Evolutionary conservation across 2,888 invertebrate species (phyloP).

Genomic region (Danaus chrysippus): DNA sequence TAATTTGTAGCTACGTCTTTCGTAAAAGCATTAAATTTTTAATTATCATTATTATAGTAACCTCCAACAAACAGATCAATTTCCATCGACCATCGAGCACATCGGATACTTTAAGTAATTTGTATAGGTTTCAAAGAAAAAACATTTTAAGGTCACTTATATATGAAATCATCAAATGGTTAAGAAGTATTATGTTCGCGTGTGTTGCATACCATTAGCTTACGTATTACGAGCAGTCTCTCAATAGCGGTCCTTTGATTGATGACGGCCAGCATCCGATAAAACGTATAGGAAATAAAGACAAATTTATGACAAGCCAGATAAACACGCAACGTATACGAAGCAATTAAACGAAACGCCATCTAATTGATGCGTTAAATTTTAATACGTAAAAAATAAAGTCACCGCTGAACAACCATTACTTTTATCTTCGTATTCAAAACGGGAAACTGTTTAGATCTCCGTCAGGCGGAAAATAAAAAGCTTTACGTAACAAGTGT

Average conservation of each 20-base stretch:
- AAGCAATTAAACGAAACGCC: not conserved
- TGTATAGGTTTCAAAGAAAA: no score
- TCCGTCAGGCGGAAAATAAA: not conserved
- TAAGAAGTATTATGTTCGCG: not conserved
- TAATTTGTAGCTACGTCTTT: no score
- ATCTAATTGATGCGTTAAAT: not conserved
- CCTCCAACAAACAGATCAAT: no score
- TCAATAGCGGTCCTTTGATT: not conserved
- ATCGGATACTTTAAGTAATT: no score
- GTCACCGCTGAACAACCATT: not conserved
- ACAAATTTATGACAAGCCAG: no score
- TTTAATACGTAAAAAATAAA: not conserved
- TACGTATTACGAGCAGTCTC: not conserved
- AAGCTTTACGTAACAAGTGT: not conserved
- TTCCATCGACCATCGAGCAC: no score
- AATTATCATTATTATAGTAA: no score
- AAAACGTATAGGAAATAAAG: no score
- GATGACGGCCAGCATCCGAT: not conserved
- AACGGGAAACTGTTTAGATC: not conserved
- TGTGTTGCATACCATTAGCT: not conserved
- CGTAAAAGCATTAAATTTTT: no score
- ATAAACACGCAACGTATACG: no score
- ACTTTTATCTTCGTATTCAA: not conserved
- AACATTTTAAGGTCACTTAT: no score
- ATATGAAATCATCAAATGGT: no score